phyloP scores from a whole-genome alignment of 2,888 invertebrate genomes.

The Pandemis corylana region DNA sequence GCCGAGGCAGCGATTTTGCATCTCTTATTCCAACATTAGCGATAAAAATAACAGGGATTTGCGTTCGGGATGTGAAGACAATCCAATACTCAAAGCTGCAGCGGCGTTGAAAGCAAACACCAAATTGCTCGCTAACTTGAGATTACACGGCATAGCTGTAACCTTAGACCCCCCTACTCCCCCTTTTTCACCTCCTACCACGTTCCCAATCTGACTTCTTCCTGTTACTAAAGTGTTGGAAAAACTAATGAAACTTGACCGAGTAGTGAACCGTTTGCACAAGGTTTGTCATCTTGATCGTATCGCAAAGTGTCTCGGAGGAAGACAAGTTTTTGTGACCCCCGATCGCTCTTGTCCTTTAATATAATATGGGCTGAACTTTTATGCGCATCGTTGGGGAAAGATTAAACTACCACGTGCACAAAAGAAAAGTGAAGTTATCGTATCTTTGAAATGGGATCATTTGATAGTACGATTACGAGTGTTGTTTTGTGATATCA shows the following conservation, averaged over 20 bases:
- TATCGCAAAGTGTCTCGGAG: constrained; percentile 32
- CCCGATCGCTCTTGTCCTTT: constrained; percentile 32
- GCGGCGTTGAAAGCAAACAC: constrained; percentile 72
- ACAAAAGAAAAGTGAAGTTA: constrained; percentile 5
- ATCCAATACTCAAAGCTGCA: constrained; percentile 66
- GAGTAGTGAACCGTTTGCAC: constrained; percentile 50
- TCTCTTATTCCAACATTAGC: constrained; percentile 15
- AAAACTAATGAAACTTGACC: constrained; percentile 60
- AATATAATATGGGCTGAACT: constrained; percentile 37
- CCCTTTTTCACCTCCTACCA: constrained; percentile 32
- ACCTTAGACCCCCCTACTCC: constrained; percentile 41
- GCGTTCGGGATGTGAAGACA: constrained; percentile 50
- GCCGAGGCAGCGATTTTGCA: constrained; percentile 21
- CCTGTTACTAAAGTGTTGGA: constrained; percentile 42
- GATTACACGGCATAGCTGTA: constrained; percentile 65
- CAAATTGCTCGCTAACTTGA: constrained; percentile 77
- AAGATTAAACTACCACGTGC: constrained; percentile 19
- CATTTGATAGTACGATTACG: not conserved
- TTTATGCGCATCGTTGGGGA: constrained; percentile 36
- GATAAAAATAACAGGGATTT: constrained; percentile 31
- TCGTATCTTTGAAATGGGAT: not conserved
- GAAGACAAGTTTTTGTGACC: constrained; percentile 39
- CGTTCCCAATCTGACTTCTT: constrained; percentile 41
- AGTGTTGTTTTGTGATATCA: not conserved
- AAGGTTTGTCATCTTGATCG: constrained; percentile 54